Evolutionary conservation across 2,113 vertebrate species (phyloP).

Genomic region (Bolborhynchus lineola): DNA sequence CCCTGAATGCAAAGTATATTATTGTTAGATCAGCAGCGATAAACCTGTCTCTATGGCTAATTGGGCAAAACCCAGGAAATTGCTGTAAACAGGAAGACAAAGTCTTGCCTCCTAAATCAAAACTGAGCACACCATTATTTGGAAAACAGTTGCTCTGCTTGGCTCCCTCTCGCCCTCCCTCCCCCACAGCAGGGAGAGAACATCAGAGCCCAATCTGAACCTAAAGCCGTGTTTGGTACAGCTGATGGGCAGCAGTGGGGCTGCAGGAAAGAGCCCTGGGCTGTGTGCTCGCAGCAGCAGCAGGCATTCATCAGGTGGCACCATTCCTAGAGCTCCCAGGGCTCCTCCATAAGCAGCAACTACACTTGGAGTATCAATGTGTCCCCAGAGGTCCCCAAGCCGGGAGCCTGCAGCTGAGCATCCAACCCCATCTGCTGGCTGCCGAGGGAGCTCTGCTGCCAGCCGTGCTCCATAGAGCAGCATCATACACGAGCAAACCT

Average conservation of each 20-base stretch:
- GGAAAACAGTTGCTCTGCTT: conserved; percentile 27
- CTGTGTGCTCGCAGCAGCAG: not conserved
- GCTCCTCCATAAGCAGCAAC: not conserved
- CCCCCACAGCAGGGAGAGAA: not conserved
- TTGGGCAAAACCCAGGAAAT: conserved; percentile 61
- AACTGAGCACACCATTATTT: conserved; percentile 31
- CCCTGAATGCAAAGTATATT: conserved; percentile 46
- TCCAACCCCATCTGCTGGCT: conserved; percentile 36
- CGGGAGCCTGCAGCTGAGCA: not conserved
- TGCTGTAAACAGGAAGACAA: conserved; percentile 66
- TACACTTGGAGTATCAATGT: not conserved
- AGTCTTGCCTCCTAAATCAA: conserved; percentile 55
- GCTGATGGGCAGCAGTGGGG: not conserved
- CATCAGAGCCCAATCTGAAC: not conserved
- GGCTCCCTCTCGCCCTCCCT: conserved; percentile 26
- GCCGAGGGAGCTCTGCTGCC: not conserved
- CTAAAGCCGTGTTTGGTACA: not conserved
- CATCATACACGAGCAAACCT: accelerated
- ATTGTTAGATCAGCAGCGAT: conserved; percentile 65
- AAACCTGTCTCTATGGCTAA: conserved; percentile 58
- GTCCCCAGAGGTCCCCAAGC: not conserved
- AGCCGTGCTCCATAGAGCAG: not conserved
- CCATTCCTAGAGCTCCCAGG: not conserved
- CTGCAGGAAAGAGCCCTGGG: not conserved
- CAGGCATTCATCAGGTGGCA: not conserved